These are phyloP conservation scores for Remorina albescens DNA, from an alignment of 2,797 vertebrate species.

Conservation along the genomic window DNA sequence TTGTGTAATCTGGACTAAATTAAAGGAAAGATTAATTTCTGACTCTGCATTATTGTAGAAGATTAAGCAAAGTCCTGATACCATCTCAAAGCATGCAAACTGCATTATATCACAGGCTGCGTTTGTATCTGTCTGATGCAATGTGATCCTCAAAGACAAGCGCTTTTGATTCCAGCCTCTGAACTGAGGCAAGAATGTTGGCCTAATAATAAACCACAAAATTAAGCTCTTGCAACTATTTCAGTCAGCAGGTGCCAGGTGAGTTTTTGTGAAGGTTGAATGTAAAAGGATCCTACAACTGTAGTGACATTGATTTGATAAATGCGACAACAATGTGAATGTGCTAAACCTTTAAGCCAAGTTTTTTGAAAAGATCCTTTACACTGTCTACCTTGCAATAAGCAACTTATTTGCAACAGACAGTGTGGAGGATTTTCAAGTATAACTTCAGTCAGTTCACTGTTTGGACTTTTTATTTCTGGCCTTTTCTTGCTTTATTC, in stretches of 20 bases:
- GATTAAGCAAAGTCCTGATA: conserved; percentile 64
- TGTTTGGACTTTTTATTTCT: too few species aligned
- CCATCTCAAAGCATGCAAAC: conserved; percentile 34
- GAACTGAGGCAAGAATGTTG: conserved; percentile 62
- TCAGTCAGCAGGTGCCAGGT: conserved; percentile 62
- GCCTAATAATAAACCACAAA: conserved; percentile 66
- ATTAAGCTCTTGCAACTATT: conserved; percentile 65
- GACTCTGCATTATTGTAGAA: conserved; percentile 25
- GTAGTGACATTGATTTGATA: background rate
- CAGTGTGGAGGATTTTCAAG: too few species aligned
- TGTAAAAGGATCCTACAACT: conserved; percentile 17
- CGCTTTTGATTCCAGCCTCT: conserved; percentile 65
- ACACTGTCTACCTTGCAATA: too few species aligned
- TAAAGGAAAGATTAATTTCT: conserved; percentile 46
- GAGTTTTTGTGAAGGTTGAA: conserved; percentile 24
- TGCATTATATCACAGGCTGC: conserved; percentile 35
- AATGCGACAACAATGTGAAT: background rate
- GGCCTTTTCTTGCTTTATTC: too few species aligned
- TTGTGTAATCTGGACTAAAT: conserved; percentile 33
- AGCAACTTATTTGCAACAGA: too few species aligned
- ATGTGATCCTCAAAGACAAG: conserved; percentile 64
- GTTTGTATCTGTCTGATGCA: conserved; percentile 50
- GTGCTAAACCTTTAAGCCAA: background rate
- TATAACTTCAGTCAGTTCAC: too few species aligned
- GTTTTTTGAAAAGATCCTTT: too few species aligned